Base-by-base conservation (phyloP, 2,797 vertebrate genomes). In the Lindbergichthys nudifrons region DNA sequence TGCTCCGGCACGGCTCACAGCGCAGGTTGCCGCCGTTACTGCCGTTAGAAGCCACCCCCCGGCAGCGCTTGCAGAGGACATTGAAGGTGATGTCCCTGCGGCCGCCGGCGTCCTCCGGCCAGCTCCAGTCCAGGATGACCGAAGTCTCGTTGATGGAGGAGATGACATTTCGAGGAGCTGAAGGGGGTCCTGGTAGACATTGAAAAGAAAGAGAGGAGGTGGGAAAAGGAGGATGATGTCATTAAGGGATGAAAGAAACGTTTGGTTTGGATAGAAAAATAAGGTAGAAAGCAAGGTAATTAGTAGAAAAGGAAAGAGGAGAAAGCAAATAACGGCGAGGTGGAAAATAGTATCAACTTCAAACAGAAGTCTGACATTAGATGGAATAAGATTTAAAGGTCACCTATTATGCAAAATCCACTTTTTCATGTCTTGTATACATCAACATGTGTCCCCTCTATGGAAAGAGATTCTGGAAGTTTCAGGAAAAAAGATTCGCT, bases 101-200 rank as follows among this genome's bases (percentile, higher is more conserved):
- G 50, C 97, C 98, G 8, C 98, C 98, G 0, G 94, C 92, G 90
- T 99, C 97, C 84, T 97, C 96, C 0, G 98, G 98, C 97, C 97
- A 98, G 86, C 94, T 97, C 98, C 98, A 99, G 80, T 99, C 98
- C 87, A 99, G 95, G 91, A 99, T 99, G 2, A 99, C 98, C 0
- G 98, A 99, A 0, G 98, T 99, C 92, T 99, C 98, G 0, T 99
- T 99, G 92, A 99, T 99, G 91, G 97, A 97, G 19, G 98, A 99
- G 90, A 99, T 99, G 81, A 99, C 96, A 3, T 99, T 99, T 69
- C 97, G 95, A 0, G 98, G 98, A 85, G 96, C 95, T 12, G 98
- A 96, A 0, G 98, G 98, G 14, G 98, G 97, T 80, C 97, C 98
- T 99, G 81, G 56, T 13, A 18, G 57, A 72, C 30, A 73, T 0